phyloP scores from a whole-genome alignment of 2,888 invertebrate genomes.

The Drosophila picticornis region DNA sequence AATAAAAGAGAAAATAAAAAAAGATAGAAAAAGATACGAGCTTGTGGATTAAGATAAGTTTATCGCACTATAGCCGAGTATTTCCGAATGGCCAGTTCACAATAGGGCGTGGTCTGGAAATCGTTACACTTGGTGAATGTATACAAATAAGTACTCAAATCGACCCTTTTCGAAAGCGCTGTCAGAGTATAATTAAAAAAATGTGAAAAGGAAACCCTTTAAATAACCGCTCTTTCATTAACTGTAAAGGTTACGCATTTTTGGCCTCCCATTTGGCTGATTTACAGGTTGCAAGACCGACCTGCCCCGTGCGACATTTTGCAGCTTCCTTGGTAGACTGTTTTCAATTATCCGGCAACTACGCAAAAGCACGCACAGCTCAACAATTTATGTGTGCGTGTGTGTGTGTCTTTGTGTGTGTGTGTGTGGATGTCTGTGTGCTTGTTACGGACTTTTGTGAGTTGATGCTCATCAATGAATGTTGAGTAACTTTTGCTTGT shows the following conservation, averaged over 20 bases:
- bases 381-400: neutral
- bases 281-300: slow-evolving; percentile 15
- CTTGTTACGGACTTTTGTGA: slow-evolving; percentile 4
- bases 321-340: slow-evolving; percentile 40
- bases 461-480: slow-evolving; percentile 59
- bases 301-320: slow-evolving; percentile 9
- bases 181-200: neutral
- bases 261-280: neutral
- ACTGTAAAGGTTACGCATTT: slow-evolving; percentile 2
- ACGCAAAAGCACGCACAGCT: slow-evolving; percentile 35
- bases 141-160: neutral
- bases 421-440: neutral
- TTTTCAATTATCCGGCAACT: slow-evolving; percentile 69
- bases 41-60: neutral
- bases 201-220: neutral
- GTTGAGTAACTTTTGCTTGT: slow-evolving; percentile 55
- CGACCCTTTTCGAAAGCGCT: neutral
- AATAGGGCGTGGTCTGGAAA: neutral
- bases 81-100: neutral
- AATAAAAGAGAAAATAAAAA: neutral
- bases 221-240: slow-evolving; percentile 3
- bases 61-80: neutral
- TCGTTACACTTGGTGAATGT: neutral
- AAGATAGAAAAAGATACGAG: neutral
- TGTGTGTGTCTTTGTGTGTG: neutral